Percentiles rank a stretch among this genome's conserved stretches.
Conservation (phyloP, 2,113 vertebrate species). For the Perccottus glenii region DNA sequence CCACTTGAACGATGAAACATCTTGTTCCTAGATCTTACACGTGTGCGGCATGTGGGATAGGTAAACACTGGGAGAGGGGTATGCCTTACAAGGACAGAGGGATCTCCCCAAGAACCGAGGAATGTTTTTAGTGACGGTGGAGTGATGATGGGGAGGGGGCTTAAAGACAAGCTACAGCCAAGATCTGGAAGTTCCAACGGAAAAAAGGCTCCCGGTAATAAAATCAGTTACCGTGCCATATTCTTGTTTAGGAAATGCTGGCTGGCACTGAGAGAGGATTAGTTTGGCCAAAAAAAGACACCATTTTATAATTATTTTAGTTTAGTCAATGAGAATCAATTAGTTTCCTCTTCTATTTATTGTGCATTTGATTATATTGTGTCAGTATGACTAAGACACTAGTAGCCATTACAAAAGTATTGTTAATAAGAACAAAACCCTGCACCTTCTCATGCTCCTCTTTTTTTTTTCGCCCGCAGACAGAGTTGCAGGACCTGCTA, state of each 20-base stretch:
- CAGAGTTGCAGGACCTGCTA: slow-evolving; percentile 84
- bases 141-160: slow-evolving; percentile 25
- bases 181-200: slow-evolving; percentile 62
- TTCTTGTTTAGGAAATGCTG: slow-evolving; percentile 38
- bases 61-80: slow-evolving; percentile 72
- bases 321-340: too few species aligned
- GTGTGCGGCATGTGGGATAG: slow-evolving; percentile 47
- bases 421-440: background rate
- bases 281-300: background rate
- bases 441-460: background rate
- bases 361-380: too few species aligned
- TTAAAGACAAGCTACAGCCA: slow-evolving; percentile 27
- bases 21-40: slow-evolving; percentile 42
- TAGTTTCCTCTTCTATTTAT: too few species aligned
- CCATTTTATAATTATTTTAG: background rate
- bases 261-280: background rate
- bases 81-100: slow-evolving; percentile 81
- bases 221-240: slow-evolving; percentile 41
- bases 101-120: slow-evolving; percentile 74
- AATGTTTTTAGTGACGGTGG: slow-evolving; percentile 66
- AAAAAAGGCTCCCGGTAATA: slow-evolving; percentile 54
- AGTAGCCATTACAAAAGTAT: background rate
- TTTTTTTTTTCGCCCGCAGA: slow-evolving; percentile 67
- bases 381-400: too few species aligned
- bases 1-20: slow-evolving; percentile 44